A percentile compares a stretch with the other conserved stretches of the same genome.
Evolutionary conservation across 2,797 vertebrate genomes (phyloP).

Genomic region (Mormyrus proboscirostris): DNA sequence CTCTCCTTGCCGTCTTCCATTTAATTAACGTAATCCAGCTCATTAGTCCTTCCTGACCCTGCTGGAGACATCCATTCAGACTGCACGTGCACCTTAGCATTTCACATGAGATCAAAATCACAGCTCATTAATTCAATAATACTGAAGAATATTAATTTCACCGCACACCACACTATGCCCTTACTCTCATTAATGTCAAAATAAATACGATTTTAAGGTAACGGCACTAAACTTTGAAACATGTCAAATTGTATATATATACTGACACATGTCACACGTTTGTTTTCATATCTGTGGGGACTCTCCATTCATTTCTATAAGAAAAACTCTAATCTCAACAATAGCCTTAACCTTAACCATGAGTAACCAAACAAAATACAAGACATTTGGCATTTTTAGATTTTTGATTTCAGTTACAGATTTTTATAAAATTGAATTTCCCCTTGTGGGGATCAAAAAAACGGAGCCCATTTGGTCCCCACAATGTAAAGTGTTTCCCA

Average conservation of each 20-base stretch:
- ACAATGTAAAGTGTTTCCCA: background rate
- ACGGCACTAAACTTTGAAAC: background rate
- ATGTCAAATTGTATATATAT: background rate
- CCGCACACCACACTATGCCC: background rate
- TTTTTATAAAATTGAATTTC: no score
- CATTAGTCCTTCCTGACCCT: background rate
- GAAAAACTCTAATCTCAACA: no score
- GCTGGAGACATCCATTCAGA: background rate
- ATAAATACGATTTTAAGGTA: background rate
- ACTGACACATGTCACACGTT: background rate
- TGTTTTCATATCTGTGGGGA: no score
- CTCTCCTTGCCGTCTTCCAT: background rate
- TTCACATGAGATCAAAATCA: background rate
- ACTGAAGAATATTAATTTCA: constrained; percentile 1
- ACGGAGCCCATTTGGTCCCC: background rate
- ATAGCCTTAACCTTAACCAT: no score
- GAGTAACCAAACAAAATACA: no score
- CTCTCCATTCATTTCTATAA: no score
- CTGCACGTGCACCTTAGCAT: background rate
- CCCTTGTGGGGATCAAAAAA: background rate
- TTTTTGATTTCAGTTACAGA: no score
- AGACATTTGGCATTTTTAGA: no score
- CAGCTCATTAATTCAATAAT: background rate
- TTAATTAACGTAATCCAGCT: background rate
- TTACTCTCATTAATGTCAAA: background rate